phyloP scores from a whole-genome alignment of 2,797 vertebrate genomes.

The Heliangelus exortis region DNA sequence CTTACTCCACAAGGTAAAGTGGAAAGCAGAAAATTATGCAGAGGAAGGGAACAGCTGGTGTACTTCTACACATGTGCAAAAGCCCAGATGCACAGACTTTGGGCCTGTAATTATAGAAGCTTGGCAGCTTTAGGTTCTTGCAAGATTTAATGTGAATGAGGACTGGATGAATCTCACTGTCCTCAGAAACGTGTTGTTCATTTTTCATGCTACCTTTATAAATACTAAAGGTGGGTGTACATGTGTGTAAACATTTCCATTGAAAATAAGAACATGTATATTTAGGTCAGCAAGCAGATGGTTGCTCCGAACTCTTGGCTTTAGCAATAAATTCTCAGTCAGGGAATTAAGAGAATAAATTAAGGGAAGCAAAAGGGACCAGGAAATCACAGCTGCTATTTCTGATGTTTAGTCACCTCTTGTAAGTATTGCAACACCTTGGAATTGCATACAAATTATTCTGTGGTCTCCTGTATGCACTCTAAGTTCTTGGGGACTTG shows the following conservation, averaged over 20 bases:
- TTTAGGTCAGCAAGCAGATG: not conserved
- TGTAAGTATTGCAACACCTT: not conserved
- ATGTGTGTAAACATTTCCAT: not conserved
- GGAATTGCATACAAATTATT: not conserved
- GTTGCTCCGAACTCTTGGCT: not conserved
- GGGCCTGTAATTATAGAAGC: not conserved
- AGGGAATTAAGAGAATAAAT: not conserved
- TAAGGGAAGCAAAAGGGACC: not conserved
- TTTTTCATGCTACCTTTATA: not conserved
- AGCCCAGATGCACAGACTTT: conserved; percentile 16
- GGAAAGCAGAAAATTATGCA: not conserved
- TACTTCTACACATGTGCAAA: conserved; percentile 1
- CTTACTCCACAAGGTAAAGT: not conserved
- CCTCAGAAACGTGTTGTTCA: not conserved
- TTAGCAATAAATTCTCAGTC: not conserved
- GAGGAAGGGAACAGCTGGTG: conserved; percentile 17
- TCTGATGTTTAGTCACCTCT: not conserved
- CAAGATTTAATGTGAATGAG: not conserved
- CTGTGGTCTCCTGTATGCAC: not conserved
- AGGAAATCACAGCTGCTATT: not conserved
- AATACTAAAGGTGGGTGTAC: not conserved
- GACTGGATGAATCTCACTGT: not conserved
- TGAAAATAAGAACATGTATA: not conserved
- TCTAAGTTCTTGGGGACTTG: not conserved
- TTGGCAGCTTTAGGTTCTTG: not conserved